These are phyloP conservation scores for Polydrusus cervinus DNA, from an alignment of 2,888 invertebrate genomes.

Conservation along the genomic window DNA sequence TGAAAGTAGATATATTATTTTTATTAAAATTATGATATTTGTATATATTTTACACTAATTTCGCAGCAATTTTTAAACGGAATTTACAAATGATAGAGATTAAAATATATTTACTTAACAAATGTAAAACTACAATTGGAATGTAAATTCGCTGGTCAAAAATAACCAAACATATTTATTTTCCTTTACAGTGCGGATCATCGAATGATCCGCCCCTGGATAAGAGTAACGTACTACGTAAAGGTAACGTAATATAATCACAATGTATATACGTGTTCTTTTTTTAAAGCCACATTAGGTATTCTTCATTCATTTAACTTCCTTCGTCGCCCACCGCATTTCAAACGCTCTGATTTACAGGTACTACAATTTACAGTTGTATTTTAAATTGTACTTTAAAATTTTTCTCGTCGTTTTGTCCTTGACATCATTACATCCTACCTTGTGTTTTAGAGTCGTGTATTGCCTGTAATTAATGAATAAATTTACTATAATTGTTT, in stretches of 20 bases:
- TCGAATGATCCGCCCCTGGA: too few relatives aligned
- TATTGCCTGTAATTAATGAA: constrained; percentile 28
- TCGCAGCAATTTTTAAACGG: too few relatives aligned
- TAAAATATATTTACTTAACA: too few relatives aligned
- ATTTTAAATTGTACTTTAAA: constrained; percentile 21
- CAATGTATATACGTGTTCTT: constrained; percentile 27
- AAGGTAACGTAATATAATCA: constrained; percentile 29
- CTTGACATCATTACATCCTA: constrained; percentile 33
- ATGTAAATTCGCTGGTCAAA: too few relatives aligned
- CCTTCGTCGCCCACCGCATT: constrained; percentile 40
- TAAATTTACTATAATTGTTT: constrained; percentile 28
- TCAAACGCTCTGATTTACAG: constrained; percentile 39
- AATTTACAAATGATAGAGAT: too few relatives aligned
- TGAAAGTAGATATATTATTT: too few relatives aligned
- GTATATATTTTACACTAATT: too few relatives aligned
- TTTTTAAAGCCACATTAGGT: constrained; percentile 39
- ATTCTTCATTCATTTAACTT: constrained; percentile 37
- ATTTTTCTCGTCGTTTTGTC: constrained; percentile 18
- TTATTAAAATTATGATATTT: too few relatives aligned
- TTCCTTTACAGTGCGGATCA: too few relatives aligned
- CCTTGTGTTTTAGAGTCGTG: constrained; percentile 12
- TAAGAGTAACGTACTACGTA: too few relatives aligned
- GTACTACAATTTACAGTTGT: constrained; percentile 45
- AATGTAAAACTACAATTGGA: too few relatives aligned
- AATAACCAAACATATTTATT: too few relatives aligned